Conservation (phyloP, 2,797 vertebrate genomes). For the Amblyraja radiata region DNA sequence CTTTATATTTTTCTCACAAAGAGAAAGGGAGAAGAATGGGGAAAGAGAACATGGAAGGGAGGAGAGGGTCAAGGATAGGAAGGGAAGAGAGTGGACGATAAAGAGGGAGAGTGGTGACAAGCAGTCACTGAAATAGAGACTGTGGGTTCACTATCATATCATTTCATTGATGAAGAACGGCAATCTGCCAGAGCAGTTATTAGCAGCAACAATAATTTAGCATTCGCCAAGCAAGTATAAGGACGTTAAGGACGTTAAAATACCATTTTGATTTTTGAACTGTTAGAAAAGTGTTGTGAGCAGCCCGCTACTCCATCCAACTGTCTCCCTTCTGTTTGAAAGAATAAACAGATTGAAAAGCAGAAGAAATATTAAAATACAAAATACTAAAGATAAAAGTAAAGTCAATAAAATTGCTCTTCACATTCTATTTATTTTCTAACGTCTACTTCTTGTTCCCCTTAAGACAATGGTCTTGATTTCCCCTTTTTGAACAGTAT, state of each 20-base stretch:
- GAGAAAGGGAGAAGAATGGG: not conserved
- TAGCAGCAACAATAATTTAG: not conserved
- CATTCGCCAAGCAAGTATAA: not conserved
- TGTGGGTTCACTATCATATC: not conserved
- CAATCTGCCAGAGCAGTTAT: not conserved
- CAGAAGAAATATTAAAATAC: not conserved
- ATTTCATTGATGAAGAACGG: not conserved
- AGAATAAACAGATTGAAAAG: not conserved
- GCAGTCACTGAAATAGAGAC: not conserved
- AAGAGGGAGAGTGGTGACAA: not conserved
- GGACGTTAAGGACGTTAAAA: not conserved
- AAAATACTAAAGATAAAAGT: not conserved
- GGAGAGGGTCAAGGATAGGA: not conserved
- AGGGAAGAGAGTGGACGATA: not conserved
- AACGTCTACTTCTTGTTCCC: not conserved
- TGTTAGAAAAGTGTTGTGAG: not conserved
- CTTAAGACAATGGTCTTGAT: not conserved
- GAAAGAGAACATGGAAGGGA: not conserved
- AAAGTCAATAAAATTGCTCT: not conserved
- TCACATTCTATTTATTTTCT: not conserved
- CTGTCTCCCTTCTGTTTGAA: not conserved
- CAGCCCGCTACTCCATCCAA: too few species aligned
- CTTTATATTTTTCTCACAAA: slow-evolving; percentile 52
- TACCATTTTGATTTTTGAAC: not conserved
- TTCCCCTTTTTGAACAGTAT: too few species aligned